A percentile compares a stretch with the other conserved stretches of the same genome.
These are phyloP conservation scores for Rhizoglyphus robini DNA, from an alignment of 1,140 invertebrate genomes.

Conservation along the genomic window DNA sequence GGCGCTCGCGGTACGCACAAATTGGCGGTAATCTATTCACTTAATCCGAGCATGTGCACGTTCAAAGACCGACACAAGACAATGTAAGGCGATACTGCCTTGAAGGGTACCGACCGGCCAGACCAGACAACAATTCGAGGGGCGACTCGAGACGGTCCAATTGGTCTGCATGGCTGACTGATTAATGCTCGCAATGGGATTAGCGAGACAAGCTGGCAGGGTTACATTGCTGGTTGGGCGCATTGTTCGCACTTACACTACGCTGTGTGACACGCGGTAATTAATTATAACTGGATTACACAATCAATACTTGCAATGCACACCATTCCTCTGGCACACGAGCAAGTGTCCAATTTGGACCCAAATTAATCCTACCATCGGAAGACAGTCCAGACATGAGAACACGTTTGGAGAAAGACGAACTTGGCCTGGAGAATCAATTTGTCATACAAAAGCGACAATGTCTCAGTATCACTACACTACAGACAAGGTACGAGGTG, in stretches of 20 bases:
- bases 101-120: too few species aligned
- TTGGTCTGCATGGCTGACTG: background rate
- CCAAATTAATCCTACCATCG: background rate
- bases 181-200: background rate
- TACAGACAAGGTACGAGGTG: background rate
- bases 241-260: background rate
- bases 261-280: background rate
- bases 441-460: background rate
- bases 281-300: slow-evolving; percentile 14
- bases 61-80: background rate
- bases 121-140: too few species aligned
- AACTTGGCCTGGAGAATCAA: background rate
- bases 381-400: background rate
- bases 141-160: too few species aligned
- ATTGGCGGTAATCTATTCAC: background rate
- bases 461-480: too few species aligned
- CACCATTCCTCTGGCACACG: background rate
- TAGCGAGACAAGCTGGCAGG: too few species aligned
- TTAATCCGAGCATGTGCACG: background rate
- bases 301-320: too few species aligned
- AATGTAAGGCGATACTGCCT: too few species aligned
- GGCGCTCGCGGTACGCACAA: background rate
- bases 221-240: background rate
- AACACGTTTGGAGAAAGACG: too few species aligned
- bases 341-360: background rate